Evolutionary conservation across 2,797 vertebrate species (phyloP), one percentile per base, ranked within the genome.

Genomic region (Chaetodon trifasciatus): DNA sequence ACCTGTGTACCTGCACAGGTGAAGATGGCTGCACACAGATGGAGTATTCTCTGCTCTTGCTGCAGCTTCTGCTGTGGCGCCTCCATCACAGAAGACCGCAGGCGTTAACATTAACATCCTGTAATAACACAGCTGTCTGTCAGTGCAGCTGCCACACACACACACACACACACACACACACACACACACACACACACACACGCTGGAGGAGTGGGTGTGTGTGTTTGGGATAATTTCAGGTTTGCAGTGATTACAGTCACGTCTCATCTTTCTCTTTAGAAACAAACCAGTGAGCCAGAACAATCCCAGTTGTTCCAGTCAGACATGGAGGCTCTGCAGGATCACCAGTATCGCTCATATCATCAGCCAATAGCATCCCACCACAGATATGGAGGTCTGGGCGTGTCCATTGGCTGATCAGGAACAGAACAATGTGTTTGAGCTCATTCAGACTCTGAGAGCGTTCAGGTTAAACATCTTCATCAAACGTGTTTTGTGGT

Each of bases 221-320:
- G 24, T 79, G 72, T 80, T 58, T 63, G 60, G 68, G 76, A 78
- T 83, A 81, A 88, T 88, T 80, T 61, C 32, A 85, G 80, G 77
- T 72, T 80, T 78, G 37, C 61, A 10, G 44, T 76, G 77, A 89
- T 86, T 76, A 60, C 70, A 67, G 55, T 82, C 70, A 79, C 76
- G 32, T 50, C 64, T 65, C 62, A 37, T 84, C 21, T 65, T 61
- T 81, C 8, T n/a, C 50, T 74, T 39, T 8, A 58, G 47, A 44
- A 49, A 81, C 76, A 69, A 32, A 3, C 28, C 28, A 32, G 28
- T 32, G 28, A 32, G 28, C 28, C 28, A 32, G 28, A 32, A 68
- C 32, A 35, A 7, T 37, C 63, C 32, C 37, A 62, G 16, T 50
- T 28, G n/a, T 24, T 40, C 50, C 1, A 24, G 23, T 55, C n/a